Percentiles rank a stretch among this genome's conserved stretches.
phyloP scores from a whole-genome alignment of 2,113 vertebrate genomes.

The Chroicocephalus ridibundus region DNA sequence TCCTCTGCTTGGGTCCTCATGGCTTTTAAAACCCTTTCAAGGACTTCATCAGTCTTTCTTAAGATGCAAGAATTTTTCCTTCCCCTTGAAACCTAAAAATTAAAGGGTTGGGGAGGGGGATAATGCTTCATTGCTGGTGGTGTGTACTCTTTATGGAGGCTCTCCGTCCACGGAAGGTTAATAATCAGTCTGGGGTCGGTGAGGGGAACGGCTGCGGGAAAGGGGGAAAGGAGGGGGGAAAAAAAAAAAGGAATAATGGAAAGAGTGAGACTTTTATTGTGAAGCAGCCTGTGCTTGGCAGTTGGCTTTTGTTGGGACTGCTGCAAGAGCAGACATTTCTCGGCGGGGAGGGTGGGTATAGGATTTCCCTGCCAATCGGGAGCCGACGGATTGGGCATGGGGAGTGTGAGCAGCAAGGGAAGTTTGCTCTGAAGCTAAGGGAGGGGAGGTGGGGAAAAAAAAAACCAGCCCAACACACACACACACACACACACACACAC shows the following conservation, averaged over 20 bases:
- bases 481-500: not conserved
- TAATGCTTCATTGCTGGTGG: not conserved
- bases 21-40: conserved; percentile 14
- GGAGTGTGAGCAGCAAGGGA: conserved; percentile 59
- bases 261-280: conserved; percentile 74
- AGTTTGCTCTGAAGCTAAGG: conserved; percentile 61
- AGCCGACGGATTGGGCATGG: conserved; percentile 59
- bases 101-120: not conserved
- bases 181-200: conserved; percentile 32
- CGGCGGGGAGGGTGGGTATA: conserved; percentile 74
- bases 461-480: not conserved
- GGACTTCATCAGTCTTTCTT: conserved; percentile 16
- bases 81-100: not conserved
- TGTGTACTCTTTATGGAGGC: not conserved
- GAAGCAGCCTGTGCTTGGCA: conserved; percentile 69
- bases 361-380: conserved; percentile 76
- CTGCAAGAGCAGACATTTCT: conserved; percentile 77
- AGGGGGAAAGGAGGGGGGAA: not conserved
- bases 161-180: conserved; percentile 33
- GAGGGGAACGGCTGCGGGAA: conserved; percentile 24
- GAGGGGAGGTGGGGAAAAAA: not conserved
- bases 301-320: conserved; percentile 81
- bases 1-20: conserved; percentile 37
- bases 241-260: not conserved
- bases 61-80: not conserved